Base-by-base conservation (phyloP, 2,113 vertebrate species). In the Arvicanthis niloticus region DNA sequence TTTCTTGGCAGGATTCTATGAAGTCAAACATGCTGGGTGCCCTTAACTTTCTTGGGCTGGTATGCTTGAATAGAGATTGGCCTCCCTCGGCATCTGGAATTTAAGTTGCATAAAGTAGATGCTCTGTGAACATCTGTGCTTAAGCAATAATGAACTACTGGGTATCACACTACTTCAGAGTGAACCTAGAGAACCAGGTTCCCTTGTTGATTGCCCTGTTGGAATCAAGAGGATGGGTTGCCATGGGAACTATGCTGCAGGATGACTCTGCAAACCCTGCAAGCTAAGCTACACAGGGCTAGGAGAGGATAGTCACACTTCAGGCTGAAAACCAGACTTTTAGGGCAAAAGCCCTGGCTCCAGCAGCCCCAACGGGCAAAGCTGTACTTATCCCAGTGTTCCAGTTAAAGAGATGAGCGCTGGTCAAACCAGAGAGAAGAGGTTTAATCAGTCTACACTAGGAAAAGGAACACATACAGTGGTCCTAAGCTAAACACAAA, bases 71-170 rank as follows among this genome's bases (percentile, higher is more conserved):
- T 2, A 42, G 72, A 7, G 11, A 7, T 16, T 1, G 4, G 1
- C 42, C 17, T 40, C 34, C 58, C 31, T 51, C 2, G 53, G 70
- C 42, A 40, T 8, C 65, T 2, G 6, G 19, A 77, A n/a, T 58
- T 51, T 58, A 90, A 34, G 3, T 12, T 16, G 10, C 1, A 67
- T 1, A 0, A 11, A 51, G 13, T 11, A 48, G 78, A 70, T 58
- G 26, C 34, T 45, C 68, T 72, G 1, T 45, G 89, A 88, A 87
- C n/a, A 53, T 90, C 80, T 90, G 16, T 7, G 48, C 31, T 75
- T 68, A 73, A 48, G n/a, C 19, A 37, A 53, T 31, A 34, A 51
- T 70, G 24, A 73, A 15, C 86, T 21, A 45, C 19, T 89, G 68
- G 45, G 1, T 88, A 34, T 76, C 58, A 62, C 1, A 45, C 21